Evolutionary conservation across 2,113 vertebrate species (phyloP), one percentile per base, ranked within the genome.

Genomic region (Elgaria multicarinata): DNA sequence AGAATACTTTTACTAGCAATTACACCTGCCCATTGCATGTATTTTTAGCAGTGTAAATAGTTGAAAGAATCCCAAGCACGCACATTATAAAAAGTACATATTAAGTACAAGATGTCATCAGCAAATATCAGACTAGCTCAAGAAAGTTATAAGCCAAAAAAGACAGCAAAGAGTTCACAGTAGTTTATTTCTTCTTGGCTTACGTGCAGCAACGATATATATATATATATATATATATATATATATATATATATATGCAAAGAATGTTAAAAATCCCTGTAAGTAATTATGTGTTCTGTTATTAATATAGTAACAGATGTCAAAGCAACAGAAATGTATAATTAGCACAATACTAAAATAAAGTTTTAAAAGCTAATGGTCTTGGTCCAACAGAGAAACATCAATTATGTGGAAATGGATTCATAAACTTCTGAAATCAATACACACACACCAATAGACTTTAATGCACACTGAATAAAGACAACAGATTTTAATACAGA

Each of bases 401-500:
- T 50, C 77, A 92, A 66, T 80, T 74, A 55, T 93, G 44, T 81
- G 46, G 85, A 13, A n/a, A 64, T 86, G 72, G 55, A 84, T 80
- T 81, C 64, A 91, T 93, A 93, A 24, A 14, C 85, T 83, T 95
- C 42, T 90, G 87, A 93, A 94, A 81, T 83, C 82, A 89, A 91
- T 0, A 10, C 83, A 87, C 89, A 91, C 62, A 88, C 72, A 90
- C 50, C 79, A 87, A 62, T 33, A 87, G 87, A 83, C 20, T 78
- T 46, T 13, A 91, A 77, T 46, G 85, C n/a, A 83, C 69, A 88
- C 67, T 82, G 74, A 39, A 89, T 50, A 74, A 90, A 62, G 66
- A 2, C 24, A 62, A 33, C 16, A 9, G 53, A 62, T 3, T 58
- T 76, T 75, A 28, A 42, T 13, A 16, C 42, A 8, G 16, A 12